Base-by-base conservation (phyloP, 2,888 invertebrate species). In the Machimus atricapillus region DNA sequence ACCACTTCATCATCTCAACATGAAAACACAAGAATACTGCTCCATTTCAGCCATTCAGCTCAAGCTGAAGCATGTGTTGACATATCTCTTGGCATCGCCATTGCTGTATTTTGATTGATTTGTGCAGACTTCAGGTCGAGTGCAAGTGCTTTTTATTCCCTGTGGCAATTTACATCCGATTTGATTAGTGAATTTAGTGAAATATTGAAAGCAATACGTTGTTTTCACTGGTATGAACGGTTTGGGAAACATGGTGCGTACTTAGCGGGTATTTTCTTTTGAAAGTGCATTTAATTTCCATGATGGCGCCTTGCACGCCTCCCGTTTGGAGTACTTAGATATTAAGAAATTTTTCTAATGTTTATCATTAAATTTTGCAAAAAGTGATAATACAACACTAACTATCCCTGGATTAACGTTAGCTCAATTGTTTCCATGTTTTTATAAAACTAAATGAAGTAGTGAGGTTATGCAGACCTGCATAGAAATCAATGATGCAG, bases 171-270 rank as follows among this genome's bases (percentile, higher is more conserved):
- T n/a, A 43, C 37, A 43, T 43, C 23, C 23, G 19, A 37, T 37
- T 16, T 34, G 31, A 52, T 14, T 52, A 52, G 12, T 66, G 27
- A 66, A 66, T 9, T 27, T 2, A 43, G n/a, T 27, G 46, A 78
- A 43, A 9, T 78, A 43, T 7, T 19, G 23, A 40, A 78, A 40
- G 43, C 23, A 66, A 27, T 12, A 14, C 27, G 66, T 66, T 78
- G 43, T 78, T 78, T 23, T 78, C 78, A 52, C 14, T 85, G 87
- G 76, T 87, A 88, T 88, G 88, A 88, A 88, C 87, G 88, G 88
- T 85, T 79, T 88, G 76, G 79, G 79, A 52, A 76, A 87, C 23
- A 88, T 88, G 88, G 88, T 88, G 66, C 76, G 86, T 81, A 85
- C 43, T 40, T 73, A n/a, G 27, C 9, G 16, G 14, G 27, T n/a